Evolutionary conservation across 35 echinoderm and acorn worm genomes (phyloP), one percentile per base, ranked within the genome.

Genomic region (Ophioderma brevispina): DNA sequence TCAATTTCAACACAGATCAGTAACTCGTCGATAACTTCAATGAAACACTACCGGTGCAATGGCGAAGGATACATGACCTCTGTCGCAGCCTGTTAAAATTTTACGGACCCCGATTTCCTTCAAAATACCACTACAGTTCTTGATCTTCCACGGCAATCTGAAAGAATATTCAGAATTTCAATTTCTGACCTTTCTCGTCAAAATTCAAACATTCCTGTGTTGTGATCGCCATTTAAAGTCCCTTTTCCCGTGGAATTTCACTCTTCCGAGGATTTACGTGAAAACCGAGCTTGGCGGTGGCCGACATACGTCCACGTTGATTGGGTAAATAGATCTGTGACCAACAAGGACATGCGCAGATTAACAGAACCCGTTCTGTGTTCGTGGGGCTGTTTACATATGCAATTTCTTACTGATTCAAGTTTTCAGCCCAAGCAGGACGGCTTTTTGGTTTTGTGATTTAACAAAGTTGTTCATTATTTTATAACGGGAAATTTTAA

Each of bases 201-300:
- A 86, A 33, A 35, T 21, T 14, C 19, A 86, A 37, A 86, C 21
- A 30, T 6, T 18, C 52, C 75, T 36, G 32, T 36, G 25, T 86
- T 50, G 35, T 34, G 23, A 32, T 13, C 23, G n/a, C 13, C 30
- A 41, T 78, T 78, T 33, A 78, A 40, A 87, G 31, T 77, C 38
- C 38, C 40, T 41, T 36, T 49, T 85, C 46, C 89, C 37, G 34
- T 78, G 56, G 64, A 85, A 84, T 84, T 42, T 79, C 39, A 39
- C 46, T 80, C 35, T 56, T 33, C 39, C 50, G 11, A 81, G 13
- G n/a, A 79, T 28, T 46, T 80, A 13, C 88, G 31, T 32, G n/a
- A 40, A 38, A 91, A 84, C 89, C 82, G 41, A 91, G 81, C 89
- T 91, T 84, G 89, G 89, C 89, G 89, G 89, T 91, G 89, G 64